Evolutionary conservation across 1,140 invertebrate species (phyloP).

Genomic region (Nephila pilipes): DNA sequence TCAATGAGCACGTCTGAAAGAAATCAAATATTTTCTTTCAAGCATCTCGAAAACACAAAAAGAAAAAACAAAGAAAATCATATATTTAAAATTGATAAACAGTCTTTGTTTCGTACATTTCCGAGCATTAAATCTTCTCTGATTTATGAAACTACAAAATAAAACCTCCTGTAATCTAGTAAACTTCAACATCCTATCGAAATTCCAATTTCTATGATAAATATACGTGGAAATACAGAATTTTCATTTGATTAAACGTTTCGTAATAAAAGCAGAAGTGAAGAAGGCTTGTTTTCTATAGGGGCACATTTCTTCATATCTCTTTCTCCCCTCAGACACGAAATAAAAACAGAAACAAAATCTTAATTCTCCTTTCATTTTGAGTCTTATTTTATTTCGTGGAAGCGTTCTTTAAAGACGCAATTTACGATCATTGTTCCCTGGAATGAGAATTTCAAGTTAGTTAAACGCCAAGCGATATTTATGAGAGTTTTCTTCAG

Average conservation of each 20-base stretch:
- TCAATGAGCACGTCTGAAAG: too few relatives aligned
- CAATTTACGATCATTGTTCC: conserved; percentile 71
- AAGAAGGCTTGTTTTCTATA: background rate
- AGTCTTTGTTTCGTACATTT: background rate
- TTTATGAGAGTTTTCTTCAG: conserved; percentile 53
- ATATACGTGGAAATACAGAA: background rate
- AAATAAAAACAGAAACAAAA: background rate
- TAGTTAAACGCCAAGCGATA: conserved; percentile 73
- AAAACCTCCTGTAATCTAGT: background rate
- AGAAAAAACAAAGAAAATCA: too few relatives aligned
- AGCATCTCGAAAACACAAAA: too few relatives aligned
- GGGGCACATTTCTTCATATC: background rate
- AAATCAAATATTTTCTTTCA: too few relatives aligned
- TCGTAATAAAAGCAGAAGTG: background rate
- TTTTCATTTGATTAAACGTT: background rate
- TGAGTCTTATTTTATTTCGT: background rate
- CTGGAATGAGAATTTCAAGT: conserved; percentile 59
- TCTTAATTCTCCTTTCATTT: background rate
- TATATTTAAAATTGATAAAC: background rate
- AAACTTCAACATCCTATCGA: background rate
- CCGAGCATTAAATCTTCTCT: background rate
- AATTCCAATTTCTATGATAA: background rate
- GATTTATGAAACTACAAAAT: background rate
- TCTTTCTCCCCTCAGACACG: background rate
- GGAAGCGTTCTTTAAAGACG: conserved; percentile 68